These are phyloP conservation scores for Semnopithecus entellus DNA, from an alignment of 2,113 vertebrate species.

Conservation along the genomic window DNA sequence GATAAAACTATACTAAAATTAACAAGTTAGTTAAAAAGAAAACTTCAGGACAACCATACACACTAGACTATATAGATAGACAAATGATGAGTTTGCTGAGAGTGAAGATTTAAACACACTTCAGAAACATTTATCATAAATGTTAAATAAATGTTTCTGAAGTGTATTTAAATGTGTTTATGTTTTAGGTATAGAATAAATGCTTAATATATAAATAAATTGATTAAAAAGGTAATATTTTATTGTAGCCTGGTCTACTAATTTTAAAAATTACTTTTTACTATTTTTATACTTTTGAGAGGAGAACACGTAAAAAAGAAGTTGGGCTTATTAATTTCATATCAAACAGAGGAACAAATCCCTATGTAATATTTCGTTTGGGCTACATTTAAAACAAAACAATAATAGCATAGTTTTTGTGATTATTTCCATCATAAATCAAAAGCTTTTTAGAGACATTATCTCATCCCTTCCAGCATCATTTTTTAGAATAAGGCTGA, in stretches of 20 bases:
- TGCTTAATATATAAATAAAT: not conserved
- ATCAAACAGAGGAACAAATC: not conserved
- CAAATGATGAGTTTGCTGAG: not conserved
- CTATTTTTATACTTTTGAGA: not conserved
- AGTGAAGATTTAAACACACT: not conserved
- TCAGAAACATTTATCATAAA: not conserved
- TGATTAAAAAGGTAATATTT: not conserved
- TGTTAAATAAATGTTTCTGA: no score
- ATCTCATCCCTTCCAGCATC: constrained; percentile 33
- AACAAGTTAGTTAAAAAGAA: not conserved
- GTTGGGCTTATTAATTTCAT: not conserved
- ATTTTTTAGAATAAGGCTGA: not conserved
- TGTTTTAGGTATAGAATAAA: not conserved
- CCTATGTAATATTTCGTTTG: constrained; percentile 9
- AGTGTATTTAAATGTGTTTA: not conserved
- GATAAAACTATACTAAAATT: not conserved
- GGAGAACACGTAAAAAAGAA: not conserved
- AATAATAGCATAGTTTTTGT: not conserved
- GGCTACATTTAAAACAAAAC: constrained; percentile 24
- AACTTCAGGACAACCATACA: not conserved
- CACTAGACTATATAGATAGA: not conserved
- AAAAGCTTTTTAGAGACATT: constrained; percentile 38
- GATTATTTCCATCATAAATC: constrained; percentile 19
- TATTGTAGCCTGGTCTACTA: constrained; percentile 9
- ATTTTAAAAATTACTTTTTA: not conserved